A percentile compares a stretch with the other conserved stretches of the same genome.
phyloP scores from a whole-genome alignment of 2,888 invertebrate species.

The Eueremaeus valkanovi region DNA sequence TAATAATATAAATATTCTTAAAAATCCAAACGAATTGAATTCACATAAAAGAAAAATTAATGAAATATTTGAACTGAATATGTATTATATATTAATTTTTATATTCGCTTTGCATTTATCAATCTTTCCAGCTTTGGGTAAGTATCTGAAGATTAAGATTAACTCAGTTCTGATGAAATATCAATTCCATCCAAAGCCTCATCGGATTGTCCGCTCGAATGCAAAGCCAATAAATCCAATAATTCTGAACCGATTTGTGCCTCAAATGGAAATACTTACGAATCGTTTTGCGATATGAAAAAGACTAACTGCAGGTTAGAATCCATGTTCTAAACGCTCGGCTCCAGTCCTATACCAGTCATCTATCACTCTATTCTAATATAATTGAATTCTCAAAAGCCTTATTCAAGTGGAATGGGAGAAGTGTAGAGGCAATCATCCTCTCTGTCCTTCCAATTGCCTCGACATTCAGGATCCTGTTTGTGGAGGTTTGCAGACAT shows the following conservation, averaged over 20 bases:
- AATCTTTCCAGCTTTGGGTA: background rate
- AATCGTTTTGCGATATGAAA: conserved; percentile 43
- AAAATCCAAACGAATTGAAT: no score
- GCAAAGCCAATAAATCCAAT: conserved; percentile 1
- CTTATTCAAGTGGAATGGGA: conserved; percentile 42
- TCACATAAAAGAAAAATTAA: background rate
- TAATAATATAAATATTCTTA: no score
- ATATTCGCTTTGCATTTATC: background rate
- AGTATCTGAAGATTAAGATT: background rate
- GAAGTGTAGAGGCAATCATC: conserved; percentile 44
- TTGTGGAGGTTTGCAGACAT: conserved; percentile 41
- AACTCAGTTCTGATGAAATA: background rate
- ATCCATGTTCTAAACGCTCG: background rate
- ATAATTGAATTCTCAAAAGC: conserved; percentile 35
- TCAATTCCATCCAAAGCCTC: background rate
- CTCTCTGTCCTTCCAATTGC: conserved; percentile 45
- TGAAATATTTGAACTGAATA: background rate
- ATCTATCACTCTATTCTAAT: background rate
- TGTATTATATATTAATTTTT: background rate
- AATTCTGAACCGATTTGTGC: conserved; percentile 43
- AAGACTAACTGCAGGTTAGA: conserved; percentile 45
- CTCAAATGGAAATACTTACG: conserved; percentile 45
- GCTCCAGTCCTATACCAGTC: background rate
- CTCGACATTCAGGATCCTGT: conserved; percentile 47
- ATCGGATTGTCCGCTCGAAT: conserved; percentile 32